Conservation (phyloP, 2,113 vertebrate genomes). For the Hyla sarda region DNA sequence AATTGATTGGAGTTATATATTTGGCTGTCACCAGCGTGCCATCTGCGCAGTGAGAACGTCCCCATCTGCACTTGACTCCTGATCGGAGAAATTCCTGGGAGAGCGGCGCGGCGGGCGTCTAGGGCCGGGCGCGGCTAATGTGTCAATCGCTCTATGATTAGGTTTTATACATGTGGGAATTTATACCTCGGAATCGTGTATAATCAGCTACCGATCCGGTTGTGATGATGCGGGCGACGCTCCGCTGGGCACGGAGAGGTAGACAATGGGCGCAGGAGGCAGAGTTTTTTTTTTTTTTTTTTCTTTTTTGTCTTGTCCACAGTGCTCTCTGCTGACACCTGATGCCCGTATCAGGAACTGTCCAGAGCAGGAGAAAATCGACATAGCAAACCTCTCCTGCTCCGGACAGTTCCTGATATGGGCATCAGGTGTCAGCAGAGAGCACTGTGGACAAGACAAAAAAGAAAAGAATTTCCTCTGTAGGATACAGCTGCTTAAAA, state of each 20-base stretch:
- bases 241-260: neutral
- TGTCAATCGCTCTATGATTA: conserved; percentile 1
- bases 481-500: too few species aligned
- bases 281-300: too few species aligned
- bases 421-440: too few species aligned
- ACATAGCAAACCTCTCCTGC: too few species aligned
- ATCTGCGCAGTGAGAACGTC: conserved; percentile 35
- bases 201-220: neutral
- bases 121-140: neutral
- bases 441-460: too few species aligned
- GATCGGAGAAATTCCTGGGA: neutral
- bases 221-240: neutral
- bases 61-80: conserved; percentile 41
- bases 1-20: conserved; percentile 41
- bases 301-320: too few species aligned
- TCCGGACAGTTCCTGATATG: too few species aligned
- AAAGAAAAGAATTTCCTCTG: too few species aligned
- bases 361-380: too few species aligned
- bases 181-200: neutral
- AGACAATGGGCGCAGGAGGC: neutral
- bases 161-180: neutral
- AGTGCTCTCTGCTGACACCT: too few species aligned
- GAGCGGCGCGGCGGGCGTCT: neutral
- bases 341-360: too few species aligned
- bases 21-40: conserved; percentile 31